Conservation (phyloP, 2,113 vertebrate species). For the Cyprinodon brontotheroides region DNA sequence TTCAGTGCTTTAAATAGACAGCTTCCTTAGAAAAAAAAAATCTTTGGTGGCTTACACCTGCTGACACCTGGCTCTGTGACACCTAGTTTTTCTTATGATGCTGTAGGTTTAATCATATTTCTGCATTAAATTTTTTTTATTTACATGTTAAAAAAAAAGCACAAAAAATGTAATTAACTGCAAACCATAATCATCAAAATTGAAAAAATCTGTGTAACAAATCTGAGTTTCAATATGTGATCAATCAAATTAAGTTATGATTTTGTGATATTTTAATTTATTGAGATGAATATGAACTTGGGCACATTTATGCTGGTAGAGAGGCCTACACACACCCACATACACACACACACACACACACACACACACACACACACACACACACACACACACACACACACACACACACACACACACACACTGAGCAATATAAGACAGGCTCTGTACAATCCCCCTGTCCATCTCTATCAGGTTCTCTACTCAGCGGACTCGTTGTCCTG, state of each 20-base stretch:
- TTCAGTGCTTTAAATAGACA: not conserved
- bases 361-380: conserved; percentile 56
- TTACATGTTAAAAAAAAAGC: not conserved
- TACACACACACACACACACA: conserved; percentile 22
- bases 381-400: conserved; percentile 21
- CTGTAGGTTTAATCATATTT: not conserved
- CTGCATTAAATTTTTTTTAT: not conserved
- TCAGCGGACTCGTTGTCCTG: conserved; percentile 65
- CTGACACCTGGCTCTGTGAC: no score
- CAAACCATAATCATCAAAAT: not conserved
- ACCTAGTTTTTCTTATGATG: no score
- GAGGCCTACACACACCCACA: conserved; percentile 14
- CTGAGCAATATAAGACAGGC: conserved; percentile 76
- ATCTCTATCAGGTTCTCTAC: conserved; percentile 76
- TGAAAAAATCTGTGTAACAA: not conserved
- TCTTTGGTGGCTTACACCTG: not conserved
- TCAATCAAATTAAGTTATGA: not conserved
- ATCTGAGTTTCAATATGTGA: not conserved
- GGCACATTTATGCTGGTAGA: conserved; percentile 52
- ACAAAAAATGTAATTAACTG: not conserved
- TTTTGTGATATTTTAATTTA: not conserved
- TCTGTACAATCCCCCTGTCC: conserved; percentile 65
- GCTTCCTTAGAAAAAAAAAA: not conserved
- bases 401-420: conserved; percentile 57
- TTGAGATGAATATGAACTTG: conserved; percentile 48